Evolutionary conservation across 2,113 vertebrate species (phyloP).

Genomic region (Capra hircus): DNA sequence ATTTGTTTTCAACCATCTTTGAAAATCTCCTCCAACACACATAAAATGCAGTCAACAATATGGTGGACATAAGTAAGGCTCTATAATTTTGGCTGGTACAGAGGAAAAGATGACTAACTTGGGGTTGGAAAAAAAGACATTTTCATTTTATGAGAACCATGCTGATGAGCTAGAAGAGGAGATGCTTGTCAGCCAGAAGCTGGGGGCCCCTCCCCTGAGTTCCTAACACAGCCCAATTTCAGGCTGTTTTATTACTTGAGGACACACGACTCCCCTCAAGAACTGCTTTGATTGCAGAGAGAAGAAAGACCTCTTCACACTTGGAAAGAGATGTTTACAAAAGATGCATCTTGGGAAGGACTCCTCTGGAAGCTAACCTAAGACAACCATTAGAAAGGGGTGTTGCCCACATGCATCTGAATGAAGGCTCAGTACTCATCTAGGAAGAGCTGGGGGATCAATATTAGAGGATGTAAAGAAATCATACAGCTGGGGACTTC

Average conservation of each 20-base stretch:
- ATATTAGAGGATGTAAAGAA: background rate
- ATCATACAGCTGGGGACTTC: background rate
- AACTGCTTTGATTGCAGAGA: background rate
- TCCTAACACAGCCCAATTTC: no score
- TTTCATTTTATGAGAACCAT: background rate
- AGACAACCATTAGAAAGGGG: background rate
- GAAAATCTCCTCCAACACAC: background rate
- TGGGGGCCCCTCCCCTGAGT: background rate
- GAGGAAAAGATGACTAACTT: background rate
- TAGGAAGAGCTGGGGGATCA: accelerated
- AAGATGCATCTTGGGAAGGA: background rate
- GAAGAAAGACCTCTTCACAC: background rate
- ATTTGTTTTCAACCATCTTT: background rate
- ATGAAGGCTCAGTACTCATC: background rate
- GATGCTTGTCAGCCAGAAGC: background rate
- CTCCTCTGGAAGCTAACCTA: background rate
- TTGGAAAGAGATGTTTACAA: background rate
- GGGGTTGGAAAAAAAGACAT: background rate
- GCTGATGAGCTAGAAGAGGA: background rate
- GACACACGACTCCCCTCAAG: no score
- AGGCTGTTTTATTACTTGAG: no score
- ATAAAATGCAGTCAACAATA: background rate
- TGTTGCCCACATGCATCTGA: background rate
- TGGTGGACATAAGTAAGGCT: accelerated
- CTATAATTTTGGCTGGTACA: accelerated